phyloP scores from a whole-genome alignment of 1,140 invertebrate species.

The Leptonema lineaticorne region DNA sequence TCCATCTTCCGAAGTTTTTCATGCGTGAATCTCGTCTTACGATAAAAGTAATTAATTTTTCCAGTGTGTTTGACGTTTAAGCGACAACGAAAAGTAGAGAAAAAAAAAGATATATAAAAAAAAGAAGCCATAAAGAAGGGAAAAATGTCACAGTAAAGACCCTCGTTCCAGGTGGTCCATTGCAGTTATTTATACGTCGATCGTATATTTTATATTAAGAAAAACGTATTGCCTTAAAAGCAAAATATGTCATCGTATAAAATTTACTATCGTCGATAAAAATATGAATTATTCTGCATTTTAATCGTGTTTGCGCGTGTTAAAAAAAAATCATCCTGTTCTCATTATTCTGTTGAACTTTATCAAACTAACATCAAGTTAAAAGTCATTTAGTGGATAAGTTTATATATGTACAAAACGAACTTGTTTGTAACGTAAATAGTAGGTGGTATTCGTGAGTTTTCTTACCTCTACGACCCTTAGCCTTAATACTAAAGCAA shows the following conservation, averaged over 20 bases:
- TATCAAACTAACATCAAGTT: too few species aligned
- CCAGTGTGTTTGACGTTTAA: neutral
- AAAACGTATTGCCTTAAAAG: neutral
- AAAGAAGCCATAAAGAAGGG: too few species aligned
- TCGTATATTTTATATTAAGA: too few species aligned
- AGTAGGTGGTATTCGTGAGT: neutral
- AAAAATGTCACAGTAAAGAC: neutral
- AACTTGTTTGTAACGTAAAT: too few species aligned
- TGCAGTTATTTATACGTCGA: neutral
- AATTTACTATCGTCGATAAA: too few species aligned
- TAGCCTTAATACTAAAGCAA: constrained; percentile 35
- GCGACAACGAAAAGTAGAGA: neutral
- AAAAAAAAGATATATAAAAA: too few species aligned
- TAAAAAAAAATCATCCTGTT: neutral
- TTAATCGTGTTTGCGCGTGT: neutral
- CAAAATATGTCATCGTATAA: neutral
- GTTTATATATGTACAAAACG: too few species aligned
- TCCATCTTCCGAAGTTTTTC: neutral
- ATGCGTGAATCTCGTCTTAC: neutral
- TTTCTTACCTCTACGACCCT: constrained; percentile 37
- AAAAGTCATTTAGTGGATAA: too few species aligned
- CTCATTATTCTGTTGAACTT: neutral
- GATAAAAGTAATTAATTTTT: constrained; percentile 1
- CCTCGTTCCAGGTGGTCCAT: constrained; percentile 4
- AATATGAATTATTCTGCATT: neutral